Conservation (phyloP, 92 coral and sea anemone species). For the Blastomussa wellsi region DNA sequence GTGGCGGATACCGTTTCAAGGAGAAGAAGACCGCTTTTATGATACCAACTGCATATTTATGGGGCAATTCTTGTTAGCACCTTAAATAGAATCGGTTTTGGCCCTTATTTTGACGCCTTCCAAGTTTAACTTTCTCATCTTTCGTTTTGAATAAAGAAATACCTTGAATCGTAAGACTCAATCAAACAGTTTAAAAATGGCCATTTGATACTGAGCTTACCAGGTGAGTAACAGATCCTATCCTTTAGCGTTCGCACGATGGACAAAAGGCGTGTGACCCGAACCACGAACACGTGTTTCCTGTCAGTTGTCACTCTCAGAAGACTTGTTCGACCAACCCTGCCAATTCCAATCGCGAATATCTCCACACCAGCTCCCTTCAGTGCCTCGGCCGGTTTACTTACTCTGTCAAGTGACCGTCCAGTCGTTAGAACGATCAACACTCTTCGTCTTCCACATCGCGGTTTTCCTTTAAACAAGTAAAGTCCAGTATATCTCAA, state of each 20-base stretch:
- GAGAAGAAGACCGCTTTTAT: too few species aligned
- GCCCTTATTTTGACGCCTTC: too few species aligned
- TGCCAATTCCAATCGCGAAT: conserved; percentile 57
- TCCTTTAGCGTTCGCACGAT: conserved; percentile 39
- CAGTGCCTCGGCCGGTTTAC: conserved; percentile 52
- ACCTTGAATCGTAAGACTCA: too few species aligned
- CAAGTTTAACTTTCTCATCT: too few species aligned
- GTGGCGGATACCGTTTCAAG: too few species aligned
- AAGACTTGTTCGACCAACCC: conserved; percentile 17
- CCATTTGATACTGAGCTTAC: conserved; percentile 2
- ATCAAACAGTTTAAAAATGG: too few species aligned
- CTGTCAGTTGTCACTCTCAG: conserved; percentile 51
- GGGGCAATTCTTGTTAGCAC: too few species aligned
- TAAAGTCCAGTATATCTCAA: conserved; percentile 44
- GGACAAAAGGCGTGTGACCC: conserved; percentile 22
- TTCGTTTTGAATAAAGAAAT: too few species aligned
- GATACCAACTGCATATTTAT: too few species aligned
- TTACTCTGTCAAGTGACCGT: conserved; percentile 61
- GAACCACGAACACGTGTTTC: conserved; percentile 46
- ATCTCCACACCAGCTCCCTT: conserved; percentile 62
- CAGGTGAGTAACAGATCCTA: conserved; percentile 58
- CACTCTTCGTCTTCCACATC: conserved; percentile 75
- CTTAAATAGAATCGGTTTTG: too few species aligned
- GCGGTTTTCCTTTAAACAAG: conserved; percentile 69
- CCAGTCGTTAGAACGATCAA: conserved; percentile 68